Percentiles rank a stretch among this genome's conserved stretches.
Conservation (phyloP, 1,140 invertebrate species). For the Bactericera cockerelli region DNA sequence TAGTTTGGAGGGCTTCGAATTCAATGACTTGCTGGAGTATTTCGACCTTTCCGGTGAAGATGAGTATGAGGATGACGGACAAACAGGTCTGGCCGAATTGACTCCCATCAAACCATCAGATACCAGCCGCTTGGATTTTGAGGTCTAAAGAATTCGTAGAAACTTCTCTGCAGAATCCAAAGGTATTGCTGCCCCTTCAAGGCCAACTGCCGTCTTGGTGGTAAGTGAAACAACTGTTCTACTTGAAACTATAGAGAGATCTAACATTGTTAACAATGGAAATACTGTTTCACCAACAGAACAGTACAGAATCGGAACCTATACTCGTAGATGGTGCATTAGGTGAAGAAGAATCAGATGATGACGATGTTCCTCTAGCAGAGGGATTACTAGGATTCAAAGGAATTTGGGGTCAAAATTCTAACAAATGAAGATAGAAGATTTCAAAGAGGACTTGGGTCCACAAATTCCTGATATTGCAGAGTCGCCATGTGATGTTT, state of each 20-base stretch:
- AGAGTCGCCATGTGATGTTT: background rate
- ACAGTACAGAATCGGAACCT: background rate
- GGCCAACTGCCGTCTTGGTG: background rate
- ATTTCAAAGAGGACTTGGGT: background rate
- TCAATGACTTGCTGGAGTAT: background rate
- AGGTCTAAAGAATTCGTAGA: background rate
- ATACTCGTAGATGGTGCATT: background rate
- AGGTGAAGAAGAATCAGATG: background rate
- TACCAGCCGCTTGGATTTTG: background rate
- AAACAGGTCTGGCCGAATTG: background rate
- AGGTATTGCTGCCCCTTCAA: background rate
- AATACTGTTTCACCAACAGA: background rate
- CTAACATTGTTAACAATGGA: background rate
- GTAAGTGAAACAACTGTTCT: background rate
- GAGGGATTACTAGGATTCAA: background rate
- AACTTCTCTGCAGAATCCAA: background rate
- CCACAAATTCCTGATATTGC: background rate
- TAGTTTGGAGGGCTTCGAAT: background rate
- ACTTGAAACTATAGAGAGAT: background rate
- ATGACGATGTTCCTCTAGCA: background rate
- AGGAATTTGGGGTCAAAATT: background rate
- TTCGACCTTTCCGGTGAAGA: background rate
- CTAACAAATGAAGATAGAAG: background rate
- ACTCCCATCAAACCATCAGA: background rate
- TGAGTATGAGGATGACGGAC: background rate